Conservation (phyloP, 2,888 invertebrate species). For the Pseudoips prasinana region DNA sequence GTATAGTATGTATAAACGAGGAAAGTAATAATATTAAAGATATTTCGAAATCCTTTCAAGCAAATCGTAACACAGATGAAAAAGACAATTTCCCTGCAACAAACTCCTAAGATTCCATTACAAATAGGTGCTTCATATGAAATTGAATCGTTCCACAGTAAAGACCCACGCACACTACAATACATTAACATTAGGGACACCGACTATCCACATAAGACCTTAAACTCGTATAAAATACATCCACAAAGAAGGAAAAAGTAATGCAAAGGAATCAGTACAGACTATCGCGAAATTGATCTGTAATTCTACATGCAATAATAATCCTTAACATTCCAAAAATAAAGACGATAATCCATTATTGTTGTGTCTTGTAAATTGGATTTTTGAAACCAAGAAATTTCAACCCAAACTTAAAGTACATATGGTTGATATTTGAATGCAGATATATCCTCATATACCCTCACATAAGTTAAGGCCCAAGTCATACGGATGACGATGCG, state of each 20-base stretch:
- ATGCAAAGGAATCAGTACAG: slow-evolving; percentile 78
- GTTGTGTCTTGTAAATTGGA: slow-evolving; percentile 55
- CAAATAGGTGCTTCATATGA: slow-evolving; percentile 23
- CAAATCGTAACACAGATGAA: background rate
- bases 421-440: slow-evolving; percentile 37
- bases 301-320: slow-evolving; percentile 36
- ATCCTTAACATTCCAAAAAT: slow-evolving; percentile 17
- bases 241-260: slow-evolving; percentile 79
- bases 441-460: slow-evolving; percentile 46
- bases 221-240: slow-evolving; percentile 77
- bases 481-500: slow-evolving; percentile 81
- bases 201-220: slow-evolving; percentile 73
- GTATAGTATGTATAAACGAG: too few species aligned
- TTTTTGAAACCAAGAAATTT: slow-evolving; percentile 39
- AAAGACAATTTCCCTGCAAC: slow-evolving; percentile 12
- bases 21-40: too few species aligned
- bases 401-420: background rate
- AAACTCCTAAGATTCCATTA: slow-evolving; percentile 20
- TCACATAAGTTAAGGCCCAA: slow-evolving; percentile 79
- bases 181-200: slow-evolving; percentile 38
- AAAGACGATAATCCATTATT: slow-evolving; percentile 42
- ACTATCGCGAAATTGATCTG: slow-evolving; percentile 80
- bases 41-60: too few species aligned
- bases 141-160: slow-evolving; percentile 14
- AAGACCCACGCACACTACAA: slow-evolving; percentile 1